Conservation (phyloP, 92 coral and sea anemone species). For the Siderastrea radians region DNA sequence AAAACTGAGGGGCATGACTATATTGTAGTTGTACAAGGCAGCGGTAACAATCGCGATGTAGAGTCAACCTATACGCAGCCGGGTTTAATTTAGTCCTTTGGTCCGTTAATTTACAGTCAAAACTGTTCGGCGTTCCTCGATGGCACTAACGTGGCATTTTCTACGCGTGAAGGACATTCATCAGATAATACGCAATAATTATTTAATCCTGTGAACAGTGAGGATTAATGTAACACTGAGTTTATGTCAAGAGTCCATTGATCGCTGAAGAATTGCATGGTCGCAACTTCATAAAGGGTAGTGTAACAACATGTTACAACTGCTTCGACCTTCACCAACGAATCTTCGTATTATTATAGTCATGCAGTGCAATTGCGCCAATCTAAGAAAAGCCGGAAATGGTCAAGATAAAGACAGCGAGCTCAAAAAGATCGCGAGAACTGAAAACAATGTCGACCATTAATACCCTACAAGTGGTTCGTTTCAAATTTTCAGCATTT, state of each 20-base stretch:
- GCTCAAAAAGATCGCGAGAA: not conserved
- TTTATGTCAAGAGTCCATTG: not conserved
- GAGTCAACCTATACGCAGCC: no score
- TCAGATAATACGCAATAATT: not conserved
- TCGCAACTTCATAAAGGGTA: no score
- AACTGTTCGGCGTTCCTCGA: not conserved
- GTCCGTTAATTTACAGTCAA: not conserved
- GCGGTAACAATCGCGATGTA: not conserved
- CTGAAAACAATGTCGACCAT: not conserved
- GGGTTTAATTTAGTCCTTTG: no score
- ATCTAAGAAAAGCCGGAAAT: not conserved
- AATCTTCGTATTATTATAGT: not conserved
- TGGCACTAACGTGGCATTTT: not conserved
- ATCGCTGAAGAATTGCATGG: not conserved
- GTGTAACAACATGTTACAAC: no score
- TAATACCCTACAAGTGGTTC: not conserved
- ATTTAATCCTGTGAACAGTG: not conserved
- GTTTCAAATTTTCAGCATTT: no score
- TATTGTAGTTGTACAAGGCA: not conserved
- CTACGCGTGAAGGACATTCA: not conserved
- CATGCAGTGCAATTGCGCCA: not conserved
- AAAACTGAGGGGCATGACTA: constrained; percentile 1
- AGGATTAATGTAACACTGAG: not conserved
- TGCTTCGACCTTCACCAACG: not conserved
- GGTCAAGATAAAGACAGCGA: not conserved